These are phyloP conservation scores for Pyrochroa serraticornis DNA, from an alignment of 2,888 invertebrate genomes.

Conservation along the genomic window DNA sequence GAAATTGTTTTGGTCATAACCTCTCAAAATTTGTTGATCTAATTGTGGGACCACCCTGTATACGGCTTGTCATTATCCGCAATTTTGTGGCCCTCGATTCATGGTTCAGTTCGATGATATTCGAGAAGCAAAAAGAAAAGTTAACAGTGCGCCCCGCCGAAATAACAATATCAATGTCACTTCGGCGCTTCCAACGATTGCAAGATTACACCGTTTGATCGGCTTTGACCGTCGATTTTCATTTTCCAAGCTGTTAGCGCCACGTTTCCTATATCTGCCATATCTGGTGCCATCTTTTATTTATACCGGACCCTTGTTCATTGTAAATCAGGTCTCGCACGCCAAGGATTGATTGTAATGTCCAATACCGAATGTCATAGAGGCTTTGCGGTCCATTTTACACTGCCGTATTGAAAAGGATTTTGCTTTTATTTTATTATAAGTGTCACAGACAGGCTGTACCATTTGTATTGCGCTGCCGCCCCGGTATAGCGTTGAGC, in stretches of 20 bases:
- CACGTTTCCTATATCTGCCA: slow-evolving; percentile 5
- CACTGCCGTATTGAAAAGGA: slow-evolving; percentile 34
- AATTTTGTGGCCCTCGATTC: too few species aligned
- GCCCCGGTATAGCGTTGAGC: slow-evolving; percentile 18
- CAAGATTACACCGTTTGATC: slow-evolving; percentile 7
- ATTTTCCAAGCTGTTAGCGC: slow-evolving; percentile 12
- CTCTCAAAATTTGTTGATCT: too few species aligned
- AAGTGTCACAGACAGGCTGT: slow-evolving; percentile 28
- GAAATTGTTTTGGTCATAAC: too few species aligned
- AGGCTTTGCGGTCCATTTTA: slow-evolving; percentile 33
- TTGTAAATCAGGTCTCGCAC: slow-evolving; percentile 34
- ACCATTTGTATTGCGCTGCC: slow-evolving; percentile 44
- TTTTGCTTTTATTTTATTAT: slow-evolving; percentile 36
- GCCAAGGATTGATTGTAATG: slow-evolving; percentile 38
- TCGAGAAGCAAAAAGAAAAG: too few species aligned
- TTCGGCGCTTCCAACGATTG: too few species aligned
- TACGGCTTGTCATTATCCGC: too few species aligned
- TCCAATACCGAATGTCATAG: slow-evolving; percentile 36
- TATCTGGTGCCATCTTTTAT: slow-evolving; percentile 31
- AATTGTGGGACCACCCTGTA: too few species aligned
- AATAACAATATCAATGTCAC: too few species aligned
- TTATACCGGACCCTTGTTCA: slow-evolving; percentile 31
- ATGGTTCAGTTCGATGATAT: too few species aligned
- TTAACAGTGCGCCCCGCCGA: too few species aligned
- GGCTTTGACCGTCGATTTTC: slow-evolving; percentile 8